phyloP scores from a whole-genome alignment of 1,140 invertebrate genomes.

The Rhopalosiphum maidis region DNA sequence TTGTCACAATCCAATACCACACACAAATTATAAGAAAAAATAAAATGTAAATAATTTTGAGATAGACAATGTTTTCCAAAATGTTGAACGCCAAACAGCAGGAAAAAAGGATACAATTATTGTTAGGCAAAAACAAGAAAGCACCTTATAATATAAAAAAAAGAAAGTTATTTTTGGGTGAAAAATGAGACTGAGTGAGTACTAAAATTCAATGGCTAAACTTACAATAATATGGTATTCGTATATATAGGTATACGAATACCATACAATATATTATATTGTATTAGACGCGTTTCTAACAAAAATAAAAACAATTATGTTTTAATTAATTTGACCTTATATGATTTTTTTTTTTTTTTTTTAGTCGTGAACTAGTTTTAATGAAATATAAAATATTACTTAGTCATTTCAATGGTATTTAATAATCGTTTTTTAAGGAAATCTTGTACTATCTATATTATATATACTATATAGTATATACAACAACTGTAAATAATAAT shows the following conservation, averaged over 20 bases:
- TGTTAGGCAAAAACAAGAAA: too few species aligned
- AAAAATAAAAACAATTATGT: background rate
- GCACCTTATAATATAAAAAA: too few species aligned
- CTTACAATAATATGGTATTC: background rate
- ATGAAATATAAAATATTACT: background rate
- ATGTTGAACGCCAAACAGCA: too few species aligned
- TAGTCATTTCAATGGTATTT: conserved; percentile 13
- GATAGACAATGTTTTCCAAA: too few species aligned
- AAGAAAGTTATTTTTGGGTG: too few species aligned
- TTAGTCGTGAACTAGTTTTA: background rate
- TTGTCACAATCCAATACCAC: too few species aligned
- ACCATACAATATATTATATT: background rate
- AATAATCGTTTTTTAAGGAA: background rate
- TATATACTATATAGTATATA: too few species aligned
- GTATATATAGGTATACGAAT: background rate
- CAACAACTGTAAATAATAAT: background rate
- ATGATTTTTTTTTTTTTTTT: background rate
- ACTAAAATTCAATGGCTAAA: background rate
- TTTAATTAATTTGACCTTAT: background rate
- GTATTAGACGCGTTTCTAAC: background rate
- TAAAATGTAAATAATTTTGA: too few species aligned
- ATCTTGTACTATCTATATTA: background rate
- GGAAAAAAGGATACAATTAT: too few species aligned
- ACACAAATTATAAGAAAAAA: too few species aligned
- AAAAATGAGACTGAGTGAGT: too few species aligned